Evolutionary conservation across 2,797 vertebrate species (phyloP).

Genomic region (Argya squamiceps): DNA sequence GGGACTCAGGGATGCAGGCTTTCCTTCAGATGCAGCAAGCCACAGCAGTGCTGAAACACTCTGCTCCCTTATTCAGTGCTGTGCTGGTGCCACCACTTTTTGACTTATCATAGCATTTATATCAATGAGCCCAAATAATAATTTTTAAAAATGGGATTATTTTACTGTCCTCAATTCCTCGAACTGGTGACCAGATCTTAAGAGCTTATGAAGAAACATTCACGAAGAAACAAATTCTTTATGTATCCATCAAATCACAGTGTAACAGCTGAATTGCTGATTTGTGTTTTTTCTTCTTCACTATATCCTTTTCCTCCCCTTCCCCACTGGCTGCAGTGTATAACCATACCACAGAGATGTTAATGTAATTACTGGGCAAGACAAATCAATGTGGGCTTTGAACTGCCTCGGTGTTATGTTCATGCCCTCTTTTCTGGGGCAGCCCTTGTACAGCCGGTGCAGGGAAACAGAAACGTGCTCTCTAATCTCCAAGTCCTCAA

Average conservation of each 20-base stretch:
- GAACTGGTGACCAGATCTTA: background rate
- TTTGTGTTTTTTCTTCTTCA: background rate
- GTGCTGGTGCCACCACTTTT: background rate
- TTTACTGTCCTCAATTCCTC: background rate
- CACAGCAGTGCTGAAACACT: background rate
- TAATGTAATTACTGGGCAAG: background rate
- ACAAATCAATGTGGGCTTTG: conserved; percentile 33
- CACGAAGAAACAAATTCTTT: background rate
- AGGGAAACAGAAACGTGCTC: background rate
- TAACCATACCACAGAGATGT: background rate
- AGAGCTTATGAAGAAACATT: background rate
- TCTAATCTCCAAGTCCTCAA: background rate
- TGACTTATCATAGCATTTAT: background rate
- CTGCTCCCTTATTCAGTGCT: background rate
- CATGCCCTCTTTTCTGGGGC: conserved; percentile 7
- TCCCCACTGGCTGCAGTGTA: background rate
- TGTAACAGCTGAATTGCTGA: background rate
- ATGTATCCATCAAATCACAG: background rate
- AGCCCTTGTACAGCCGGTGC: background rate
- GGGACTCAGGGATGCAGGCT: background rate
- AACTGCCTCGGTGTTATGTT: background rate
- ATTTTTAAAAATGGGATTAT: background rate
- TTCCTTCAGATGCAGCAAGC: background rate
- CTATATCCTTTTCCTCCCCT: background rate
- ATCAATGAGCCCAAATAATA: background rate